A percentile compares a stretch with the other conserved stretches of the same genome.
Evolutionary conservation across 2,888 invertebrate species (phyloP).

Genomic region (Ceramica pisi): DNA sequence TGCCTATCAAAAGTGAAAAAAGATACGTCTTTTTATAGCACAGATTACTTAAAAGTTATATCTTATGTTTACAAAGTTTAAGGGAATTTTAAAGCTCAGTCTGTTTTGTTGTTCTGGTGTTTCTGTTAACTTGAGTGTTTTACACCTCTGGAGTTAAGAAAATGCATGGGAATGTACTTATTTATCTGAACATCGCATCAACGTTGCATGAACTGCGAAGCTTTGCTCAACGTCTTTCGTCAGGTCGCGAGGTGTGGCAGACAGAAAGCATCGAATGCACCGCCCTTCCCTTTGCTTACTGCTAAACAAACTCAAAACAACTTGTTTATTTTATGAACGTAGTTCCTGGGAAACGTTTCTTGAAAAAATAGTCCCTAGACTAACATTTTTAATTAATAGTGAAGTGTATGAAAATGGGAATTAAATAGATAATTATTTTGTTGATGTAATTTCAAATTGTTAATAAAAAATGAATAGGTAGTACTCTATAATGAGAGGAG

Average conservation of each 20-base stretch:
- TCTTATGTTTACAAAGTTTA: slow-evolving; percentile 6
- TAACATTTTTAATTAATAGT: not conserved
- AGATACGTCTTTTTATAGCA: not conserved
- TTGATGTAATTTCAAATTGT: too few species aligned
- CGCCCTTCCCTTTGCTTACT: slow-evolving; percentile 54
- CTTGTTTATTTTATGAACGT: slow-evolving; percentile 69
- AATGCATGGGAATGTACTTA: slow-evolving; percentile 57
- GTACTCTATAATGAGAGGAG: too few species aligned
- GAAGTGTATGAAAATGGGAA: too few species aligned
- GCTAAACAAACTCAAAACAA: slow-evolving; percentile 54
- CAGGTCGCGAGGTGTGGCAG: slow-evolving; percentile 64
- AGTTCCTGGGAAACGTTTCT: slow-evolving; percentile 61
- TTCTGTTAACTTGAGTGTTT: slow-evolving; percentile 27
- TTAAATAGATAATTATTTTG: too few species aligned
- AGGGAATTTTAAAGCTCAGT: slow-evolving; percentile 6
- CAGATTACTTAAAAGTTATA: slow-evolving; percentile 7
- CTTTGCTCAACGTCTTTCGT: slow-evolving; percentile 64
- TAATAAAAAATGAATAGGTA: too few species aligned
- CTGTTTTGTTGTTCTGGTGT: slow-evolving; percentile 26
- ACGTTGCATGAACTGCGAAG: slow-evolving; percentile 29
- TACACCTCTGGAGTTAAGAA: slow-evolving; percentile 38
- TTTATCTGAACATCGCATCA: slow-evolving; percentile 36
- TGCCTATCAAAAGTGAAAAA: too few species aligned
- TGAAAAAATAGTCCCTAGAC: not conserved
- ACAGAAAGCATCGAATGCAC: slow-evolving; percentile 66